Evolutionary conservation across 2,797 vertebrate genomes (phyloP).

Genomic region (Anguilla pacifica): DNA sequence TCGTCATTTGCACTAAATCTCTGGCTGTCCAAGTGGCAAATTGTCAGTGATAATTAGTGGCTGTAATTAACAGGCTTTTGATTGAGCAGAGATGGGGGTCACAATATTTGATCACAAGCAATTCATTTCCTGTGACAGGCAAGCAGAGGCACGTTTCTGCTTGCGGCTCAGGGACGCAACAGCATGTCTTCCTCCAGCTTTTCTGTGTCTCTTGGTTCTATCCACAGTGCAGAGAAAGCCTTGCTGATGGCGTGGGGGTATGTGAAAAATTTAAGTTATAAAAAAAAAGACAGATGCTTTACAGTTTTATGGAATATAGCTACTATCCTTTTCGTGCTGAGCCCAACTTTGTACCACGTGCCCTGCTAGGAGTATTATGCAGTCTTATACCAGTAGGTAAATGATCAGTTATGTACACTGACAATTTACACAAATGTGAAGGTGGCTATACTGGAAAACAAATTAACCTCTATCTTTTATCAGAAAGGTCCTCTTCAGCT

Average conservation of each 20-base stretch:
- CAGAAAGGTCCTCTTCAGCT: slow-evolving; percentile 12
- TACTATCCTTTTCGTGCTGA: neutral
- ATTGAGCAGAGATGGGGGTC: slow-evolving; percentile 18
- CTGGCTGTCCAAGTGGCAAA: slow-evolving; percentile 10
- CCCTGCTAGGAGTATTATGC: slow-evolving; percentile 12
- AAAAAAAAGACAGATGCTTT: neutral
- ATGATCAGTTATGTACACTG: slow-evolving; percentile 16
- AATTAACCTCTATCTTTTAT: slow-evolving; percentile 37
- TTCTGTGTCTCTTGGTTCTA: neutral
- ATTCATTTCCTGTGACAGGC: slow-evolving; percentile 1
- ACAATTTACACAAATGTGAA: neutral
- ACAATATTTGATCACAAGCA: slow-evolving; percentile 10
- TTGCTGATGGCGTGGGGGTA: neutral
- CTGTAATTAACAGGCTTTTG: slow-evolving; percentile 15
- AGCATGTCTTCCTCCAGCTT: neutral
- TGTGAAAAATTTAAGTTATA: neutral
- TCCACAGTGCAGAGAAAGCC: neutral
- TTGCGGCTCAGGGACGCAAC: neutral
- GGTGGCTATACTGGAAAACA: slow-evolving; percentile 28
- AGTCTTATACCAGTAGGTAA: slow-evolving; percentile 13
- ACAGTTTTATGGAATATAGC: slow-evolving; percentile 1
- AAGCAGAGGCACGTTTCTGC: neutral
- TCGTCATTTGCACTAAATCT: neutral
- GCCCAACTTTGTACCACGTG: neutral
- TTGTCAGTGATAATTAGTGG: slow-evolving; percentile 18